These are phyloP conservation scores for Sesia apiformis DNA, from an alignment of 2,888 invertebrate genomes.

Conservation along the genomic window DNA sequence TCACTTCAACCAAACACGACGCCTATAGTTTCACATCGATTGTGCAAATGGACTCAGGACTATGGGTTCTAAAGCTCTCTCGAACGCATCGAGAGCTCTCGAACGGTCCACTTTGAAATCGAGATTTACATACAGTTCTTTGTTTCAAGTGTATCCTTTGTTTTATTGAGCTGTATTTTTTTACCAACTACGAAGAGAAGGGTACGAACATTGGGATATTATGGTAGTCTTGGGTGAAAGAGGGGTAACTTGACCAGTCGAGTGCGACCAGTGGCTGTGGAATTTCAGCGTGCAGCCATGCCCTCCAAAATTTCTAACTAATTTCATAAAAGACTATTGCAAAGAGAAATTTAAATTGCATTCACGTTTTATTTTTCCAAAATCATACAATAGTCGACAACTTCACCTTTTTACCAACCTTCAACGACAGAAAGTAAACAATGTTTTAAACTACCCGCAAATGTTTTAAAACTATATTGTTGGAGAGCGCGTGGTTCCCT, in stretches of 20 bases:
- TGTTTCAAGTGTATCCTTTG: neutral
- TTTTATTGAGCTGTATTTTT: neutral
- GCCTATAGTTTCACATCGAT: neutral
- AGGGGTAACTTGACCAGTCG: too few species aligned
- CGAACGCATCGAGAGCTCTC: neutral
- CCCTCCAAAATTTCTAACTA: neutral
- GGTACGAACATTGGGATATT: constrained; percentile 1
- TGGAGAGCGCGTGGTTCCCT: too few species aligned
- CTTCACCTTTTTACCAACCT: too few species aligned
- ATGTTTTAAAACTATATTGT: too few species aligned
- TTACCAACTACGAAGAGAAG: constrained; percentile 2
- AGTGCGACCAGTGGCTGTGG: too few species aligned
- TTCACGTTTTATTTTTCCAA: too few species aligned
- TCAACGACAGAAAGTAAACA: too few species aligned
- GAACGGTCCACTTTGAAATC: neutral
- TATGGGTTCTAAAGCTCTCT: neutral
- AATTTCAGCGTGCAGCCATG: too few species aligned
- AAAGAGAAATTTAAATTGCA: too few species aligned
- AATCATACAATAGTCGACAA: too few species aligned
- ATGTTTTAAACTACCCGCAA: too few species aligned
- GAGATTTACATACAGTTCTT: neutral
- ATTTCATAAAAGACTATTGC: neutral
- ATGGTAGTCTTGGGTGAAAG: too few species aligned
- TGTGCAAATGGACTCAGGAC: neutral
- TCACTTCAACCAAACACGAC: neutral